phyloP scores from a whole-genome alignment of 2,113 vertebrate genomes.

The Myiopsitta monachus region DNA sequence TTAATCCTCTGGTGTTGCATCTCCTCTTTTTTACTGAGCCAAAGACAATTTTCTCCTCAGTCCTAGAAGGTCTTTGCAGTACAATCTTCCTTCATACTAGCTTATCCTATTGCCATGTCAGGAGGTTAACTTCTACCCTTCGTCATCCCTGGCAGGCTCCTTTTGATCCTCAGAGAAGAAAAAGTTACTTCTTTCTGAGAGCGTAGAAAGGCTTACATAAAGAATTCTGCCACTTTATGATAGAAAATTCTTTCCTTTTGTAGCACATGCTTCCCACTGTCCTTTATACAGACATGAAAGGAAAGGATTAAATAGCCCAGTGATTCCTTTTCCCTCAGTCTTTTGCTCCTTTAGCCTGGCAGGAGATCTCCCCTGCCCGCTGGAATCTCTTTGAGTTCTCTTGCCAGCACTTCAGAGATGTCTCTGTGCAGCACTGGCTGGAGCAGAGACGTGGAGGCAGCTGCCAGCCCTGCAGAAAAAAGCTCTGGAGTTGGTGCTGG shows the following conservation, averaged over 20 bases:
- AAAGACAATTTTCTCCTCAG: conserved; percentile 22
- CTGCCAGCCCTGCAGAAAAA: conserved; percentile 51
- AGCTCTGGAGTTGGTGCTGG: conserved; percentile 36
- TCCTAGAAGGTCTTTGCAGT: neutral
- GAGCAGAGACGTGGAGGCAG: conserved; percentile 15
- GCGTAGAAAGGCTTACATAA: neutral
- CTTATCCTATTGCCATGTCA: conserved; percentile 32
- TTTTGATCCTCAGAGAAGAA: conserved; percentile 34
- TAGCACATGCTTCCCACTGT: conserved; percentile 31
- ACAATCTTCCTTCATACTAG: conserved; percentile 9
- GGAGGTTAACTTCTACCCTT: conserved; percentile 50
- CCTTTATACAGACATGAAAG: conserved; percentile 37
- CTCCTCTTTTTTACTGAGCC: conserved; percentile 21
- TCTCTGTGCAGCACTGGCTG: neutral
- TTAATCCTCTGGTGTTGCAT: neutral
- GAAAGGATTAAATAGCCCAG: conserved; percentile 37
- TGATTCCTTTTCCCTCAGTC: conserved; percentile 27
- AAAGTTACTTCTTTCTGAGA: conserved; percentile 42
- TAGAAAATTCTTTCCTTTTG: conserved; percentile 31
- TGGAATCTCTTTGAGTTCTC: conserved; percentile 41
- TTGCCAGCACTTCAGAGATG: conserved; percentile 42
- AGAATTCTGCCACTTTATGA: conserved; percentile 1
- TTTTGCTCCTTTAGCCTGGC: conserved; percentile 25
- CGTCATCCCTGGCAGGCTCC: neutral
- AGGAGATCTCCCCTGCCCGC: conserved; percentile 17